Base-by-base conservation (phyloP, 2,113 vertebrate genomes). In the Calidris pugnax region DNA sequence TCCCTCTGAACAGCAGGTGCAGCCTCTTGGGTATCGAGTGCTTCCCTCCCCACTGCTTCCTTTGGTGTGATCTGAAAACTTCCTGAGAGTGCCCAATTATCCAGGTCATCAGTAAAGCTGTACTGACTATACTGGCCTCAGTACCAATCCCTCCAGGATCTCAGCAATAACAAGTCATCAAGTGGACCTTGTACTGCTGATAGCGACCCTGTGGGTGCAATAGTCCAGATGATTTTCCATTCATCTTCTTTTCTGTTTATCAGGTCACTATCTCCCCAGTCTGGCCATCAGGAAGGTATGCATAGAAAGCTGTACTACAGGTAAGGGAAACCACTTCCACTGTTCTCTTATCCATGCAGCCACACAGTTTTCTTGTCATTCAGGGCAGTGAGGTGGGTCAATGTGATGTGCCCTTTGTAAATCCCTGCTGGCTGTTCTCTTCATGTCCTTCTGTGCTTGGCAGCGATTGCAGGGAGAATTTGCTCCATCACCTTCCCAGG, bases 1-100 rank as follows among this genome's bases (percentile, higher is more conserved):
- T 53, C 74, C 57, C 73, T 82, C 82, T 86, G 64, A 94, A 26
- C 21, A 87, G 67, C 89, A 97, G 85, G 78, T 87, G 81, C 82
- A 85, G 66, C 77, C 81, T 93, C 95, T 90, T 47, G 95, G 88
- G 59, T 55, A 62, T 63, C 2, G 0, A 95, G 85, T 75, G 75
- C 67, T 85, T 92, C 80, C 64, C 53, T 94, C 21, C 84, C 19
- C 45, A 6, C 43, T 63, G 69, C 57, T 92, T 87, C 94, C 84
- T 68, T 75, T 5, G 55, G 59, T 74, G 84, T 21, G 28, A 84
- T 86, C 83, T 71, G 50, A 88, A 89, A 92, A 55, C 47, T 62
- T 71, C 68, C 86, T 55, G 59, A 66, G 66, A 48, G 21, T 30
- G 51, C 30, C 56, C 74, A 75, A 9, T 87, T 39, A 75, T 5